phyloP scores from a whole-genome alignment of 2,113 vertebrate genomes.

The Scophthalmus maximus region DNA sequence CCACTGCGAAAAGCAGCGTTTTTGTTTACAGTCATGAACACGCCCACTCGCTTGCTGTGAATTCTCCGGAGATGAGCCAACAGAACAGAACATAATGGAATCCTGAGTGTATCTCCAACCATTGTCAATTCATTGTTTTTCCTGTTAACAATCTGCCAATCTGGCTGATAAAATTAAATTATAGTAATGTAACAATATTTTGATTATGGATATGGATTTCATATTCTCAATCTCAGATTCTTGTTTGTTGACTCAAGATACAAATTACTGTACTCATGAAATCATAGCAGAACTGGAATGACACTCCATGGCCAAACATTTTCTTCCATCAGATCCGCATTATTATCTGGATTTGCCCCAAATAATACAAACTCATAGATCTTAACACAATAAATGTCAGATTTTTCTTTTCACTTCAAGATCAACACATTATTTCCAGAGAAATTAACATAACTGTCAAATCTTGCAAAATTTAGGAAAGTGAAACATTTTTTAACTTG shows the following conservation, averaged over 20 bases:
- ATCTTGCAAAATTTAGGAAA: too few relatives aligned
- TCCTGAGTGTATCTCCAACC: background rate
- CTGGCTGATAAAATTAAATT: background rate
- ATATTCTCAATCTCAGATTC: background rate
- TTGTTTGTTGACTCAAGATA: background rate
- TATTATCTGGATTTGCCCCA: background rate
- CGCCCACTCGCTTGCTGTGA: too few relatives aligned
- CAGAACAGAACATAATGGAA: background rate
- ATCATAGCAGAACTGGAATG: too few relatives aligned
- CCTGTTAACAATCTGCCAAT: background rate
- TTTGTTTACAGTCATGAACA: too few relatives aligned
- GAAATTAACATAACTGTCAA: too few relatives aligned
- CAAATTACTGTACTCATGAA: background rate
- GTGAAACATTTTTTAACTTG: too few relatives aligned
- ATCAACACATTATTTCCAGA: too few relatives aligned
- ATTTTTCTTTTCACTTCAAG: too few relatives aligned
- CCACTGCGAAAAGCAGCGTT: too few relatives aligned
- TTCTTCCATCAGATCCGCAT: background rate
- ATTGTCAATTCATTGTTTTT: background rate
- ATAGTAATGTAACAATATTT: too few relatives aligned
- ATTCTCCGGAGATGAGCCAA: too few relatives aligned
- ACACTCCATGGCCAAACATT: background rate
- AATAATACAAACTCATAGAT: background rate
- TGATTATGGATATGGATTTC: background rate
- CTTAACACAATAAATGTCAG: too few relatives aligned